Evolutionary conservation across 2,797 vertebrate species (phyloP).

Genomic region (Ctenosaura bakeri): DNA sequence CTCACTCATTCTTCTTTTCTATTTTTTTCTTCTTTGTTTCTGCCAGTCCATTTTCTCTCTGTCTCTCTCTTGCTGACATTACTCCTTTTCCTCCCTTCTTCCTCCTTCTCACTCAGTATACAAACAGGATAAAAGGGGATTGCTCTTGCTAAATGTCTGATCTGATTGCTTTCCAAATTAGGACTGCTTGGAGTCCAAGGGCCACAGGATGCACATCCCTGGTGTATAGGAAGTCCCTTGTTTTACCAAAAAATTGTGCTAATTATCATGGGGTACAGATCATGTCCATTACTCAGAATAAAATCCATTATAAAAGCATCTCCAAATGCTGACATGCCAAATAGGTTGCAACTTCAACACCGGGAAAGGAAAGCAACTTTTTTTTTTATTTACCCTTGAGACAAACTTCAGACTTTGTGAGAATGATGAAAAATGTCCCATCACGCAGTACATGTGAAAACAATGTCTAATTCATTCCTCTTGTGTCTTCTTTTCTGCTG

Average conservation of each 20-base stretch:
- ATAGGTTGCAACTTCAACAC: neutral
- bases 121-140: neutral
- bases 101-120: neutral
- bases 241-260: neutral
- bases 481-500: neutral
- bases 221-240: neutral
- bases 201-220: neutral
- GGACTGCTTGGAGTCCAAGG: neutral
- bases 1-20: too few relatives aligned
- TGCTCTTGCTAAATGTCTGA: neutral
- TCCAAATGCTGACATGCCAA: neutral
- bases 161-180: neutral
- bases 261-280: neutral
- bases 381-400: neutral
- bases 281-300: neutral
- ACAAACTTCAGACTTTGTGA: neutral
- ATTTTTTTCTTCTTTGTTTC: too few relatives aligned
- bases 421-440: neutral
- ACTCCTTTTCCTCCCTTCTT: neutral
- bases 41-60: neutral
- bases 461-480: neutral
- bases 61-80: neutral
- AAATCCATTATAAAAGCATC: slow-evolving; percentile 2
- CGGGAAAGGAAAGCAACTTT: neutral
- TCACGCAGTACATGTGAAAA: neutral